Base-by-base conservation (phyloP, 2,888 invertebrate genomes). In the Nephrocerus scutellatus region DNA sequence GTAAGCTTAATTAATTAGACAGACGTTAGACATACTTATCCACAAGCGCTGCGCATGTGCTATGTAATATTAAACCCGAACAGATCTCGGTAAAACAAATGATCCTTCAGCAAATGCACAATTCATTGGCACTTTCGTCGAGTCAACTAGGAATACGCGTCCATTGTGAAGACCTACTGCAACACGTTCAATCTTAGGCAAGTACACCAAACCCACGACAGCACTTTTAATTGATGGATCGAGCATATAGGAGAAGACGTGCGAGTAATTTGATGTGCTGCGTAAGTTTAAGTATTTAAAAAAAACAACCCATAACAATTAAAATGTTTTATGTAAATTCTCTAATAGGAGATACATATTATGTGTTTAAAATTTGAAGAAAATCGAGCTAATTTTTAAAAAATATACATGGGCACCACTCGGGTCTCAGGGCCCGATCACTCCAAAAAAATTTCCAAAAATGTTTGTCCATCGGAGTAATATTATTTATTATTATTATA, bases 91-190 rank as follows among this genome's bases (percentile, higher is more conserved):
- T 84, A 84, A 71, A 20, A 86, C 82, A 69, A 85, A 86, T 30
- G 79, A 79, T 13, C 82, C 83, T 57, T 85, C 85, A 3, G 76
- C 79, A 53, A 76, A 73, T 6, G 76, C 76, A 24, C 75, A 75
- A 19, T 76, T 75, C 19, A 71, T 66, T 50, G 70, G 80, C 38
- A 75, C 66, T 19, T 74, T 72, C 36, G 75, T 74, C 1, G 79
- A 76, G 49, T 79, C 75, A 46, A 85, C 77, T 29, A 87, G 66
- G 70, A 86, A 86, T 36, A 86, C 62, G 31, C 85, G 75, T 20
- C 90, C 90, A 59, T 84, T 86, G 15, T 78, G 76, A 22, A 89
- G 68, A 0, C 87, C 86, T 7, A 88, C 80, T 3, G 86, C 89
- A n/a, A 90, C 87, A 22, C 86, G 72, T 47, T 76, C 77, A 45